Conservation (phyloP, 2,797 vertebrate genomes). For the Pipistrellus nathusii region DNA sequence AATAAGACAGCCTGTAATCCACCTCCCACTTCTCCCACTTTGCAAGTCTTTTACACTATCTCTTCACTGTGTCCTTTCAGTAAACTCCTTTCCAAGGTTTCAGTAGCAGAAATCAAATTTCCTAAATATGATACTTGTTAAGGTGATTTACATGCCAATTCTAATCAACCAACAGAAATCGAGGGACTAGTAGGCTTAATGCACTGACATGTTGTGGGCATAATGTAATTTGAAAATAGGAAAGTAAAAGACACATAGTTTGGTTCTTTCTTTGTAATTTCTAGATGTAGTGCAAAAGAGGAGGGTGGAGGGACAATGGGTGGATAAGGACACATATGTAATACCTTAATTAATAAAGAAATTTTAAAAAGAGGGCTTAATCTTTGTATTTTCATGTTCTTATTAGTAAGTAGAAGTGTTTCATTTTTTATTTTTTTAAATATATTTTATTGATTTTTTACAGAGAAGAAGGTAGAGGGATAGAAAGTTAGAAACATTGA, state of each 20-base stretch:
- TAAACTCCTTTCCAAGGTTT: not conserved
- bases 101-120: not conserved
- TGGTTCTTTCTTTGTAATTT: conserved; percentile 25
- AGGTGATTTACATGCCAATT: not conserved
- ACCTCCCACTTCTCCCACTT: not conserved
- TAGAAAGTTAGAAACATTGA: too few relatives aligned
- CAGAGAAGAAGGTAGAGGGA: too few relatives aligned
- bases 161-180: not conserved
- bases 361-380: not conserved
- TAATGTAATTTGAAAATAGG: not conserved
- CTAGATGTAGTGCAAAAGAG: not conserved
- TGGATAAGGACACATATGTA: too few relatives aligned
- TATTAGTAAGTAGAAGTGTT: not conserved
- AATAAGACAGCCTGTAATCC: not conserved
- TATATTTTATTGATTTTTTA: too few relatives aligned
- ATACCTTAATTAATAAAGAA: too few relatives aligned
- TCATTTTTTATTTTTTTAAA: not conserved
- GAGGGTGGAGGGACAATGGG: too few relatives aligned
- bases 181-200: not conserved
- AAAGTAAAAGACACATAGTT: conserved; percentile 2
- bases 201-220: not conserved
- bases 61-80: not conserved
- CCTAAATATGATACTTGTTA: not conserved
- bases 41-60: not conserved
- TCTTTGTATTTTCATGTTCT: conserved; percentile 19